phyloP scores from a whole-genome alignment of 2,113 vertebrate genomes.

The Dasyurus viverrinus region DNA sequence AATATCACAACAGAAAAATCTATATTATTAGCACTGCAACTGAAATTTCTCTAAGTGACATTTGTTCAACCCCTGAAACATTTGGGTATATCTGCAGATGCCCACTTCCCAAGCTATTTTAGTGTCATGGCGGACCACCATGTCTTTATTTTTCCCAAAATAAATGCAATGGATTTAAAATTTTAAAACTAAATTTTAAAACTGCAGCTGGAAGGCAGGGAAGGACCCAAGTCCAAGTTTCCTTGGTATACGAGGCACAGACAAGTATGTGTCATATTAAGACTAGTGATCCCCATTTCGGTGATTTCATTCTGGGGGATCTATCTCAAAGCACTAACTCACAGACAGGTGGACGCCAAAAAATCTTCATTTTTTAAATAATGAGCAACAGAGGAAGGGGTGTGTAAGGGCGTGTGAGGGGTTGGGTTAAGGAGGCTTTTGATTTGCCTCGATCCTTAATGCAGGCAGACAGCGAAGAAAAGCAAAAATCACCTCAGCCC shows the following conservation, averaged over 20 bases:
- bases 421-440: neutral
- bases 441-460: neutral
- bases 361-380: neutral
- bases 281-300: neutral
- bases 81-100: too few species aligned
- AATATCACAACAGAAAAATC: neutral
- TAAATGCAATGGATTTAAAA: neutral
- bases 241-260: neutral
- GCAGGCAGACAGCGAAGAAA: neutral
- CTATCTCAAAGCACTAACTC: neutral
- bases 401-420: neutral
- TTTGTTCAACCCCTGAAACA: too few species aligned
- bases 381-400: neutral
- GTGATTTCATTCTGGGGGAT: neutral
- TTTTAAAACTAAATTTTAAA: neutral
- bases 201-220: neutral
- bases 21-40: neutral
- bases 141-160: neutral
- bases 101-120: neutral
- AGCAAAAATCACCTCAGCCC: too few species aligned
- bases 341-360: neutral
- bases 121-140: neutral
- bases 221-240: neutral
- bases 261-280: neutral
- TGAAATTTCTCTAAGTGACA: neutral